Percentiles rank a stretch among this genome's conserved stretches.
phyloP scores from a whole-genome alignment of 1,140 invertebrate genomes.

The Anadara kagoshimensis region DNA sequence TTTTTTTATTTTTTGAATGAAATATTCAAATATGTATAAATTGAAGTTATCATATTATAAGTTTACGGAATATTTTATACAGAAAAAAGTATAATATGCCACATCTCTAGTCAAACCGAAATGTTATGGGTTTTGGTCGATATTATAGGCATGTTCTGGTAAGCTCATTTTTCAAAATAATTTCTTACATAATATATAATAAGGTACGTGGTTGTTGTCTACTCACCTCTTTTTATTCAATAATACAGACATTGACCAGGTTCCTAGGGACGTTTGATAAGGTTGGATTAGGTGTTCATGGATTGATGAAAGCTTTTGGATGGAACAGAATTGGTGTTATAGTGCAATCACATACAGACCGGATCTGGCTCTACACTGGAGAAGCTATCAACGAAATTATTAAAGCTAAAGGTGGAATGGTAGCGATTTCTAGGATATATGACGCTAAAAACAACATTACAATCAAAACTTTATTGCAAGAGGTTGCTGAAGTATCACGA shows the following conservation, averaged over 20 bases:
- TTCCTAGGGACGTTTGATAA: slow-evolving; percentile 50
- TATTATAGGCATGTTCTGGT: too few relatives aligned
- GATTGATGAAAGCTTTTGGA: slow-evolving; percentile 23
- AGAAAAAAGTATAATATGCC: too few relatives aligned
- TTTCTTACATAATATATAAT: too few relatives aligned
- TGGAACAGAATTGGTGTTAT: slow-evolving; percentile 47
- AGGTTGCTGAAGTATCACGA: slow-evolving; percentile 21
- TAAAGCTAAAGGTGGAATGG: slow-evolving; percentile 9
- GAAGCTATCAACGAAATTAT: slow-evolving; percentile 27
- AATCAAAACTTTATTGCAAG: slow-evolving; percentile 4
- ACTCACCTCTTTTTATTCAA: not conserved
- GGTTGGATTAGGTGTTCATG: slow-evolving; percentile 35
- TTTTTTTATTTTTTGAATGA: too few relatives aligned
- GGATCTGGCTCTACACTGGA: slow-evolving; percentile 40
- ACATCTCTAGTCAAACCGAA: too few relatives aligned
- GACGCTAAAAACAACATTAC: not conserved
- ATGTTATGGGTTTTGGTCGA: too few relatives aligned
- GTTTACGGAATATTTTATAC: too few relatives aligned
- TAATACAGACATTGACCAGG: slow-evolving; percentile 42
- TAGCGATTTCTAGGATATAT: slow-evolving; percentile 23
- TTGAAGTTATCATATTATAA: too few relatives aligned
- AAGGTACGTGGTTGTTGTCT: too few relatives aligned
- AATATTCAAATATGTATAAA: too few relatives aligned
- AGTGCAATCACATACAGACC: slow-evolving; percentile 33
- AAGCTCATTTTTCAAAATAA: too few relatives aligned